These are phyloP conservation scores for Phasia obesa DNA, from an alignment of 2,888 invertebrate genomes.

Conservation along the genomic window DNA sequence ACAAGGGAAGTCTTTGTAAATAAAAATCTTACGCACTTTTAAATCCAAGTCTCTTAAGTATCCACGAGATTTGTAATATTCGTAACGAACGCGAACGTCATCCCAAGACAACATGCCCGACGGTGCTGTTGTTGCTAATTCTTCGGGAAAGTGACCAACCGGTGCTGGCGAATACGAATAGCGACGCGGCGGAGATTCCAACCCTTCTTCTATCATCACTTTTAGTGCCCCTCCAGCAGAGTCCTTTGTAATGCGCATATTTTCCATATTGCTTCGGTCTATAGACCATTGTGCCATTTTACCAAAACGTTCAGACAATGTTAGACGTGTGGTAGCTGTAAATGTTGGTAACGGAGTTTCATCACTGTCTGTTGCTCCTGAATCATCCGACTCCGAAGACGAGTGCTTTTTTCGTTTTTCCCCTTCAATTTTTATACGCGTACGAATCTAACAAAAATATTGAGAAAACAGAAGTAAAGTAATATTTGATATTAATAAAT, in stretches of 20 bases:
- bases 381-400: conserved; percentile 85
- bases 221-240: conserved; percentile 88
- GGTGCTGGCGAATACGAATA: conserved; percentile 86
- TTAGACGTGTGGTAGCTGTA: conserved; percentile 86
- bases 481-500: background rate
- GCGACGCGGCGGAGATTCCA: conserved; percentile 85
- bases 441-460: conserved; percentile 80
- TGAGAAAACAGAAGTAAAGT: background rate
- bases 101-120: conserved; percentile 91
- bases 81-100: conserved; percentile 92
- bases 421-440: conserved; percentile 82
- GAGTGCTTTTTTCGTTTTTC: conserved; percentile 83
- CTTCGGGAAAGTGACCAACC: conserved; percentile 91
- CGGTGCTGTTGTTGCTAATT: conserved; percentile 88
- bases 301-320: conserved; percentile 93
- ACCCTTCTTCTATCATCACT: conserved; percentile 89
- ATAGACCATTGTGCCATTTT: conserved; percentile 96
- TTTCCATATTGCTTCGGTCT: conserved; percentile 91
- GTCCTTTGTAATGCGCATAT: conserved; percentile 92
- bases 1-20: background rate
- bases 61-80: conserved; percentile 94
- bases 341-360: conserved; percentile 85
- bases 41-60: conserved; percentile 88
- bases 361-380: conserved; percentile 84
- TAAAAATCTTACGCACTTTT: conserved; percentile 75